Base-by-base conservation (phyloP, 1,140 invertebrate genomes). In the Eufriesea mexicana region DNA sequence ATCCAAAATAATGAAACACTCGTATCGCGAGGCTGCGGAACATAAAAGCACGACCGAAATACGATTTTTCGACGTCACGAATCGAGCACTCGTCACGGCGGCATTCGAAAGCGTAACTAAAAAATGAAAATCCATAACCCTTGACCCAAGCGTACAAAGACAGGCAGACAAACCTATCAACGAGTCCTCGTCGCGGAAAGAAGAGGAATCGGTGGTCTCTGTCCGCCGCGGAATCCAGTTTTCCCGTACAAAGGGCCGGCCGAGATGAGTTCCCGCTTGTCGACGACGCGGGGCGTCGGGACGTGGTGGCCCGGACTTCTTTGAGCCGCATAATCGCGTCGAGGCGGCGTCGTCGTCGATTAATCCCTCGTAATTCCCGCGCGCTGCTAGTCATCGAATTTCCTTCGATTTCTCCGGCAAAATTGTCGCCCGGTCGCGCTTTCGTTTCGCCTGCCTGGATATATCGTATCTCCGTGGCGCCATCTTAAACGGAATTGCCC, bases 401-500 rank as follows among this genome's bases (percentile, higher is more conserved):
- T 76, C 75, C 74, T 61, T 64, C 74, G 74, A 84, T 87, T 79
- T 66, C 54, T 51, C 14, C 25, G 14, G n/a, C 73, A 16, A 78
- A 76, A 79, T 84, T 66, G 71, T 77, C 82, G 83, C 73, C 71
- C 61, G 23, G 55, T 28, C 51, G 68, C 67, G 79, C 66, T 82
- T 82, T 79, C 72, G 79, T 84, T 86, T 61, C 62, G 68, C 49
- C 23, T 18, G 18, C 42, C 20, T 61, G 70, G 61, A 87, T 88
- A 82, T 75, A 82, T 87, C 64, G 85, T 51, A 62, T 72, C 67
- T 72, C 68, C 49, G 49, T 59, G 54, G 51, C 82, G 84, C 71
- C 80, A 89, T 89, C 79, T 89, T 88, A 90, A 76, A 85, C 83
- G 79, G 83, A 89, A 88, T 90, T 90, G 90, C 76, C 47, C 57